A percentile compares a stretch with the other conserved stretches of the same genome.
Evolutionary conservation across 2,888 invertebrate genomes (phyloP).

Genomic region (Phortica magna): DNA sequence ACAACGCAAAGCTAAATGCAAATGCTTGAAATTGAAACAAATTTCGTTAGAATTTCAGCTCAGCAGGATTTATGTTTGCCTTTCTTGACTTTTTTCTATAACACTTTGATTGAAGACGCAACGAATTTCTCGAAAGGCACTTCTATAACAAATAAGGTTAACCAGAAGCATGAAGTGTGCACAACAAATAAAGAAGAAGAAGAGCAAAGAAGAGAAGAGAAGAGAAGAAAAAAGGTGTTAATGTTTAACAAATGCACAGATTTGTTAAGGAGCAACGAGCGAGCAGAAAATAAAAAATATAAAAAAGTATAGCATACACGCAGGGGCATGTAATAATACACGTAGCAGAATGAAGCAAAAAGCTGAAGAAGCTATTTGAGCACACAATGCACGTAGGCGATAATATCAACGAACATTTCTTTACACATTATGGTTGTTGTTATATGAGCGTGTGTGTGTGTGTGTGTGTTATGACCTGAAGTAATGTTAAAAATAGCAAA

Average conservation of each 20-base stretch:
- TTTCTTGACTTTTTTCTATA: too few species aligned
- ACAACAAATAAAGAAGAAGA: neutral
- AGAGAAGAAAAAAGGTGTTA: slow-evolving; percentile 54
- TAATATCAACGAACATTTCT: slow-evolving; percentile 61
- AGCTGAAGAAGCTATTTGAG: slow-evolving; percentile 52
- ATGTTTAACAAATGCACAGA: slow-evolving; percentile 72
- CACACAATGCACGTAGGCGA: slow-evolving; percentile 71
- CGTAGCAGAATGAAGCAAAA: neutral
- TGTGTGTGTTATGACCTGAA: neutral
- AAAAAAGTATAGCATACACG: slow-evolving; percentile 26
- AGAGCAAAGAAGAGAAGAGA: too few species aligned
- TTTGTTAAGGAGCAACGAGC: neutral
- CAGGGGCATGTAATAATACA: slow-evolving; percentile 50
- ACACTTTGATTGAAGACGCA: slow-evolving; percentile 41
- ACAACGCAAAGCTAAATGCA: too few species aligned
- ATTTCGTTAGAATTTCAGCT: too few species aligned
- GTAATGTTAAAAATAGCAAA: slow-evolving; percentile 68
- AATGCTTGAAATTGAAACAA: too few species aligned
- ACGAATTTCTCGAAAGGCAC: slow-evolving; percentile 71
- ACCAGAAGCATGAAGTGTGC: slow-evolving; percentile 45
- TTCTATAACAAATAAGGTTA: slow-evolving; percentile 75
- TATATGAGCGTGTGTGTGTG: neutral
- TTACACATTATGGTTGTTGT: neutral
- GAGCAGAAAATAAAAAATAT: slow-evolving; percentile 6
- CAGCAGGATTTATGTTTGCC: too few species aligned